Evolutionary conservation across 2,113 vertebrate genomes (phyloP).

Genomic region (Steatornis caripensis): DNA sequence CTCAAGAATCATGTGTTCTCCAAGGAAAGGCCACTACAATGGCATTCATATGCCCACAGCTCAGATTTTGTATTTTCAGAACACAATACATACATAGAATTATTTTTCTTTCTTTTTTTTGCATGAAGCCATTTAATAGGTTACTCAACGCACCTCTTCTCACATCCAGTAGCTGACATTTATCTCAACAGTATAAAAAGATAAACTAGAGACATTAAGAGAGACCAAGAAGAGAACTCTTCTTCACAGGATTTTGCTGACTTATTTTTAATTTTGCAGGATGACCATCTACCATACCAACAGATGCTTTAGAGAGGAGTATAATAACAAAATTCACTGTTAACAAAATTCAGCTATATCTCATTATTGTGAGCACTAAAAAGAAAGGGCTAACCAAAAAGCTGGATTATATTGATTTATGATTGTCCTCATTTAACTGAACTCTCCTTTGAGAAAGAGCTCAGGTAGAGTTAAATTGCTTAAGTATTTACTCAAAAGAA

Average conservation of each 20-base stretch:
- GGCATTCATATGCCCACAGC: not conserved
- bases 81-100: not conserved
- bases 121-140: not conserved
- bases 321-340: constrained; percentile 10
- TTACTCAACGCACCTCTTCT: not conserved
- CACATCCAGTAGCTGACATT: not conserved
- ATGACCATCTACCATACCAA: not conserved
- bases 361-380: not conserved
- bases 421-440: constrained; percentile 4
- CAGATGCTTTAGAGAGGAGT: not conserved
- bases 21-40: not conserved
- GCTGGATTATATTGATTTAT: constrained; percentile 14
- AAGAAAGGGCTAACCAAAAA: not conserved
- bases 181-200: not conserved
- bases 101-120: not conserved
- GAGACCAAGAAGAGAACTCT: not conserved
- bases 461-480: constrained; percentile 33
- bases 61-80: not conserved
- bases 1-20: not conserved
- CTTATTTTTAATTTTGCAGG: not conserved
- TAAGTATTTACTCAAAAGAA: constrained; percentile 14
- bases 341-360: constrained; percentile 1
- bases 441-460: not conserved
- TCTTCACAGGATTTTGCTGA: not conserved
- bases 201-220: not conserved